Evolutionary conservation across 2,888 invertebrate genomes (phyloP), one percentile per base, ranked within the genome.

Genomic region (Orgyia antiqua): DNA sequence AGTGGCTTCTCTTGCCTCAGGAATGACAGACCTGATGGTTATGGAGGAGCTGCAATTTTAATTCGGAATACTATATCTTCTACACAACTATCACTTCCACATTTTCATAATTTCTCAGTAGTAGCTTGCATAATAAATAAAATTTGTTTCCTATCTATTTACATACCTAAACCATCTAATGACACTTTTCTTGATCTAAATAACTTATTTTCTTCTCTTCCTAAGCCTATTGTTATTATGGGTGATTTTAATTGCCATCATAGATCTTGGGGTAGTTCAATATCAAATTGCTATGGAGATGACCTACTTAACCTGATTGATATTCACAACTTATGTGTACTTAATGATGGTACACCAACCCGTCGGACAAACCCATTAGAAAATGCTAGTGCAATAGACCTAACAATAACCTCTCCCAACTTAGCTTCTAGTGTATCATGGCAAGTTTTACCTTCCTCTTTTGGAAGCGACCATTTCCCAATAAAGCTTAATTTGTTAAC

Each of bases 311-410:
- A 26, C 3, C 2, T n/a, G 4, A 5, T 19, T 8, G 19, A 19
- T 7, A 5, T 2, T 3, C 6, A 10, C 3, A 26, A 26, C 7
- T 3, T 26, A 8, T 26, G 26, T 13, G 7, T 26, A 4, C 3
- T 26, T 3, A 26, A 26, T 26, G 2, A 8, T 15, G 26, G 26
- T 15, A 15, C 27, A 17, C 27, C 27, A 2, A 27, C 27, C 6
- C 17, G 17, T 2, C 17, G 27, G 4, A 10, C 18, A 8, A 10
- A 6, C 7, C 27, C 27, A 3, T 6, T 8, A 3, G 13, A 27
- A 17, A 18, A 11, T 10, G 2, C 4, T 10, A 18, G 18, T 18
- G 27, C 27, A 8, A n/a, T 20, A 3, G 10, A 21, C 8, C 10
- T 21, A 4, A 21, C 10, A 8, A 6, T 10, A 4, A 19, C 19